A percentile compares a stretch with the other conserved stretches of the same genome.
phyloP scores from a whole-genome alignment of 2,113 vertebrate species.

The Theropithecus gelada region DNA sequence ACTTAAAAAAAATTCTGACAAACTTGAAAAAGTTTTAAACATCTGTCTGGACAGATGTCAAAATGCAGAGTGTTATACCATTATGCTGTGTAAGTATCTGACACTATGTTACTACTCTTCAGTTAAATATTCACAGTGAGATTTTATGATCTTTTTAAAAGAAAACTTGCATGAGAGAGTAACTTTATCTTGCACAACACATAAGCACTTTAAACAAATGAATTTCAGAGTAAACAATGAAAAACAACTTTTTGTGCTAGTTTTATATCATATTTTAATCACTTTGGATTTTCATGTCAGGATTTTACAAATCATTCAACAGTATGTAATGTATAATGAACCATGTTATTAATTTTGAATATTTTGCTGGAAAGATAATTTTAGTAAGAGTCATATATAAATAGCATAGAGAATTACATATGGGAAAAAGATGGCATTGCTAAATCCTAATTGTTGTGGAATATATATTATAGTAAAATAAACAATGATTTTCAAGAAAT shows the following conservation, averaged over 20 bases:
- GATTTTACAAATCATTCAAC: constrained; percentile 44
- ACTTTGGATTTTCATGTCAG: constrained; percentile 45
- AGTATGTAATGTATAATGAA: background rate
- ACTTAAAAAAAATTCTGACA: constrained; percentile 61
- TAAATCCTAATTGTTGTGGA: constrained; percentile 8
- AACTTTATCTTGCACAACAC: constrained; percentile 59
- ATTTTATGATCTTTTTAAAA: constrained; percentile 78
- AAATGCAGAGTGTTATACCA: constrained; percentile 75
- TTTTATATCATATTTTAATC: constrained; percentile 54
- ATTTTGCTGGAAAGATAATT: constrained; percentile 70
- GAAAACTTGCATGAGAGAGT: constrained; percentile 64
- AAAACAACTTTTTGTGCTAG: constrained; percentile 55
- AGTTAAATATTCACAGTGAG: constrained; percentile 79
- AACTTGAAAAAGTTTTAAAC: constrained; percentile 79
- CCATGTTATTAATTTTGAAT: constrained; percentile 64
- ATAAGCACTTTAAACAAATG: constrained; percentile 52
- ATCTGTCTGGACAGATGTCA: constrained; percentile 85
- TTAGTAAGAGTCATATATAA: constrained; percentile 62
- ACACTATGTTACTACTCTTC: constrained; percentile 77
- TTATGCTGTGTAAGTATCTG: constrained; percentile 74
- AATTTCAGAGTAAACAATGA: constrained; percentile 72
- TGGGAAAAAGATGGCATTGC: constrained; percentile 63
- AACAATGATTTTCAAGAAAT: constrained; percentile 75
- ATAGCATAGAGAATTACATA: constrained; percentile 23
- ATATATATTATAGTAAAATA: constrained; percentile 63